A percentile compares a stretch with the other conserved stretches of the same genome.
Conservation (phyloP, 2,888 invertebrate species). For the Drosophila anomelani region DNA sequence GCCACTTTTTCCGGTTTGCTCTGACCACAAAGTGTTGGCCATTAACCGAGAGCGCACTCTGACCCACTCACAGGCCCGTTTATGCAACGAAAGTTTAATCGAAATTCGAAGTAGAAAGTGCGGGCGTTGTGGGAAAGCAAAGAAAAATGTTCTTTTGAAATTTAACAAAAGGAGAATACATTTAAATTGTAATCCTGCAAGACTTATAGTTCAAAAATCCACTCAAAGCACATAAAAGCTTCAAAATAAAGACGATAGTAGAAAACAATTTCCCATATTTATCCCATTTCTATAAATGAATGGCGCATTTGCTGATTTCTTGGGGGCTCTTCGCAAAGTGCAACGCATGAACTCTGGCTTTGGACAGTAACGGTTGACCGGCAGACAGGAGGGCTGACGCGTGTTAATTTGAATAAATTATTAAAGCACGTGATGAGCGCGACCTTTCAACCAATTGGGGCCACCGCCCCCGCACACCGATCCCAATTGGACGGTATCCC, state of each 20-base stretch:
- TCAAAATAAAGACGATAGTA: too few species aligned
- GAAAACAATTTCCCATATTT: too few species aligned
- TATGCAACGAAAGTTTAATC: not conserved
- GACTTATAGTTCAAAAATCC: not conserved
- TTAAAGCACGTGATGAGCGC: constrained; percentile 80
- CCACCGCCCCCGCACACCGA: constrained; percentile 16
- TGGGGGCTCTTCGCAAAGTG: not conserved
- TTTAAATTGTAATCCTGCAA: not conserved
- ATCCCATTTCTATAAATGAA: too few species aligned
- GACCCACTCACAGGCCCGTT: constrained; percentile 27
- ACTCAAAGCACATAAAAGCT: not conserved
- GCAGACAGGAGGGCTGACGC: constrained; percentile 49
- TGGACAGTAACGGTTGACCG: constrained; percentile 8
- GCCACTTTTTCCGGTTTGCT: constrained; percentile 50
- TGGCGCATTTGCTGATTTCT: not conserved
- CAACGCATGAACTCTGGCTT: constrained; percentile 14
- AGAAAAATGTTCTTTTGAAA: not conserved
- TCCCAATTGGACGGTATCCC: constrained; percentile 9
- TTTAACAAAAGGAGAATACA: not conserved
- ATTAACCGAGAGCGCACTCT: constrained; percentile 46
- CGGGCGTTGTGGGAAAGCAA: not conserved
- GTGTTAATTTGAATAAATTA: constrained; percentile 84
- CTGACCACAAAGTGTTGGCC: constrained; percentile 79
- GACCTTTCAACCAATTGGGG: constrained; percentile 65
- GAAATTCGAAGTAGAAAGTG: not conserved